Evolutionary conservation across 1,140 invertebrate genomes (phyloP), one percentile per base, ranked within the genome.

Genomic region (Parasteatoda tepidariorum): DNA sequence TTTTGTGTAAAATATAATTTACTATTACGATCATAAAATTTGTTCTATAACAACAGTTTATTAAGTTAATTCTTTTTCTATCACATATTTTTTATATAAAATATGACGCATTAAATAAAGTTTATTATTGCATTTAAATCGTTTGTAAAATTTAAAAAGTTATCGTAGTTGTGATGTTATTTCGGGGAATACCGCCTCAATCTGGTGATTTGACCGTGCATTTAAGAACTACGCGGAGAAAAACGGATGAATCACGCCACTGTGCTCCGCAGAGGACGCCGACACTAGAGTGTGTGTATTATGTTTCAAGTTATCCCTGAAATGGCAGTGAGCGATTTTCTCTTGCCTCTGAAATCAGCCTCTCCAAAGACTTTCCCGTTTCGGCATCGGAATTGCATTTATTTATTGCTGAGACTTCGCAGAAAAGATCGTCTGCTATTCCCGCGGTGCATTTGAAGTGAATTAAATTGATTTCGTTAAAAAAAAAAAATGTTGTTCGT

Each of bases 251-350:
- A 15, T 41, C 30, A 18, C 18, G 11, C 33, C 57, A 75, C 59
- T 75, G 38, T 75, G 1, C 11, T 30, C 57, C 2, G 5, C 0
- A 30, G 2, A 22, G 28, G 33, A 1, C 41, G 24, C 22, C 24
- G 22, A 24, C 54, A n/a, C 68, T 11, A 33, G 67, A n/a, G 66
- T 22, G 68, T 64, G 64, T 68, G 76, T 79, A 79, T 79, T 79
- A 79, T 79, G 76, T 79, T 79, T 59, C 76, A 68, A 61, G 64
- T 79, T 79, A 79, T 79, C 76, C 64, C 64, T 79, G 61, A 55
- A 67, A 33, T 68, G 76, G 76, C 76, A 68, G 38, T 68, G 76
- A 79, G 54, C 28, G 64, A 79, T 79, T 18, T 30, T 13, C 26
- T 64, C 62, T 9, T 70, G 33, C 67, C 54, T 73, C 74, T 24